These are phyloP conservation scores for Pseudolaguvia tuberculata DNA, from an alignment of 2,113 vertebrate genomes.

Conservation along the genomic window DNA sequence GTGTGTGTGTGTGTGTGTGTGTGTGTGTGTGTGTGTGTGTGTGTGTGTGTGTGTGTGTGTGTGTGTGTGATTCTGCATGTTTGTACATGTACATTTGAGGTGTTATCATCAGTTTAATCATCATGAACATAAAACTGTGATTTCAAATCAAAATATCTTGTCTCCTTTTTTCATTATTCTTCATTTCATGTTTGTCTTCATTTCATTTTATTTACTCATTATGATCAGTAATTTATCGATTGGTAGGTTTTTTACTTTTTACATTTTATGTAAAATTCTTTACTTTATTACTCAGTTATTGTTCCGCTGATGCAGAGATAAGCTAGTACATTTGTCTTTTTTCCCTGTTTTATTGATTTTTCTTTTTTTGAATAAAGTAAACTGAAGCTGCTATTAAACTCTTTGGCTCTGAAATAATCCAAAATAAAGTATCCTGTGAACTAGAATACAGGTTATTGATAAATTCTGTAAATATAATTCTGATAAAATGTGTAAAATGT, in stretches of 20 bases:
- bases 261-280: neutral
- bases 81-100: conserved; percentile 10
- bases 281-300: neutral
- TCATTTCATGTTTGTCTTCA: conserved; percentile 48
- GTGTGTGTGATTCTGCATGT: conserved; percentile 25
- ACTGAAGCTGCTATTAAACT: conserved; percentile 12
- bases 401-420: neutral
- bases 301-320: neutral
- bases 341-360: neutral
- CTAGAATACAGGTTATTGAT: neutral
- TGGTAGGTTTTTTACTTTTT: no score
- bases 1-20: no score
- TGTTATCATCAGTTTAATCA: neutral
- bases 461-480: conserved; percentile 3
- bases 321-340: neutral
- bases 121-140: conserved; percentile 33
- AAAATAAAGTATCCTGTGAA: neutral
- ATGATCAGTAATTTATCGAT: neutral
- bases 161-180: conserved; percentile 22
- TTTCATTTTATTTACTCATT: conserved; percentile 36
- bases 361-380: neutral
- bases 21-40: no score
- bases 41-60: conserved; percentile 18
- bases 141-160: conserved; percentile 5
- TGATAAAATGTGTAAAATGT: neutral